Evolutionary conservation across 1,140 invertebrate species (phyloP).

Genomic region (Platyscapa corneri): DNA sequence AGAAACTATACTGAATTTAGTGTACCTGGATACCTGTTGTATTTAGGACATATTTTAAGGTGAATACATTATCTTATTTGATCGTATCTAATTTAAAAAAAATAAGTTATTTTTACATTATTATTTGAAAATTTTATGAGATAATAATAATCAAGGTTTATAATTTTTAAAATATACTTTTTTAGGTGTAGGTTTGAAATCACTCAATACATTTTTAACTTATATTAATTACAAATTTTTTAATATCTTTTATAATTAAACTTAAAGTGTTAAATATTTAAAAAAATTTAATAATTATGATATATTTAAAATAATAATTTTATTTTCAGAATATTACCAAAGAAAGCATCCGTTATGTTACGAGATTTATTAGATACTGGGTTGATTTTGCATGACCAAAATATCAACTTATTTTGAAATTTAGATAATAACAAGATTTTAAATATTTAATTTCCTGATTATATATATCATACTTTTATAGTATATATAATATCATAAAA

Average conservation of each 20-base stretch:
- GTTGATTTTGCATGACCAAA: slow-evolving; percentile 77
- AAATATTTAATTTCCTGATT: slow-evolving; percentile 34
- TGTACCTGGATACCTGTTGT: slow-evolving; percentile 78
- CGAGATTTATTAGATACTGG: slow-evolving; percentile 79
- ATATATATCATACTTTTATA: slow-evolving; percentile 28
- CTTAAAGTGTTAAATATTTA: too few species aligned
- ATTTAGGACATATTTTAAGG: slow-evolving; percentile 76
- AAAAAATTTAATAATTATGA: too few species aligned
- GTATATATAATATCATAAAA: too few species aligned
- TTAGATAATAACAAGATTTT: not conserved
- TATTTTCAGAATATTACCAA: slow-evolving; percentile 76
- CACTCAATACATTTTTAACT: too few species aligned
- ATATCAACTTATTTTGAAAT: not conserved
- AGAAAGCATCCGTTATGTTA: slow-evolving; percentile 77
- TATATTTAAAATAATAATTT: not conserved
- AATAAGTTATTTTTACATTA: too few species aligned
- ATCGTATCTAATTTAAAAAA: slow-evolving; percentile 23
- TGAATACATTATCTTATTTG: slow-evolving; percentile 52
- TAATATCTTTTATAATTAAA: too few species aligned
- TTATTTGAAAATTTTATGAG: not conserved
- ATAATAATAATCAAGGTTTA: too few species aligned
- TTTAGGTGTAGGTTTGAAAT: too few species aligned
- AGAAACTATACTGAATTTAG: slow-evolving; percentile 78
- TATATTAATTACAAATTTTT: too few species aligned
- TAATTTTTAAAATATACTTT: too few species aligned